Base-by-base conservation (phyloP, 2,797 vertebrate species). In the Pelochelys cantorii region DNA sequence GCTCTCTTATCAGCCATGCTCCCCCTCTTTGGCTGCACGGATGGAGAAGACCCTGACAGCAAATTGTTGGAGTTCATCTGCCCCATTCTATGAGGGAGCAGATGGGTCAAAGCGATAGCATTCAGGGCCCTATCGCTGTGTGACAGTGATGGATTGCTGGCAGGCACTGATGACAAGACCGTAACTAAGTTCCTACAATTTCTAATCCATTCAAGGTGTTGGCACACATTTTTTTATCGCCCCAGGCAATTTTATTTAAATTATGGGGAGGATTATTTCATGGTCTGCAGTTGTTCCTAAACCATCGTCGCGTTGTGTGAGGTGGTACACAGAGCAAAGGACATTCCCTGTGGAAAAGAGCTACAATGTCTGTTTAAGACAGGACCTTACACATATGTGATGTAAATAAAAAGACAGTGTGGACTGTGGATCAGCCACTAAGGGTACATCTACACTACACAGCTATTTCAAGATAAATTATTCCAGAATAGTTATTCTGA, bases 21-120 rank as follows among this genome's bases (percentile, higher is more conserved):
- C 29, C 71, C 78, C 77, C 55, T 88, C 57, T 68, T 68, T 53
- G 68, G 57, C 37, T 60, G 48, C 78, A 81, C 18, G 29, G 34
- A 65, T 56, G 55, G 82, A 75, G 68, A 85, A 57, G 78, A 85
- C 86, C 56, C 65, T 92, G 90, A 85, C 82, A 88, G 83, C 53
- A 85, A 85, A 88, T 88, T 62, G 84, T 55, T 91, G 90, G 27
- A 18, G 13, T 78, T 81, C 83, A 77, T 84, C 79, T 88, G 86
- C 81, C 52, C 90, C 37, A 65, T 37, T 55, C 90, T 78, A 34
- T 12, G 62, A 92, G 86, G 77, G 79, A n/a, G 78, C 62, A 25
- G 78, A 85, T 84, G 81, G 90, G 65, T 92, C 77, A 80, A 79
- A 92, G 54, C 31, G 82, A 84, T 88, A 88, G 59, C 11, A 11